phyloP scores from a whole-genome alignment of 2,113 vertebrate genomes.

The Protobothrops flavoviridis region DNA sequence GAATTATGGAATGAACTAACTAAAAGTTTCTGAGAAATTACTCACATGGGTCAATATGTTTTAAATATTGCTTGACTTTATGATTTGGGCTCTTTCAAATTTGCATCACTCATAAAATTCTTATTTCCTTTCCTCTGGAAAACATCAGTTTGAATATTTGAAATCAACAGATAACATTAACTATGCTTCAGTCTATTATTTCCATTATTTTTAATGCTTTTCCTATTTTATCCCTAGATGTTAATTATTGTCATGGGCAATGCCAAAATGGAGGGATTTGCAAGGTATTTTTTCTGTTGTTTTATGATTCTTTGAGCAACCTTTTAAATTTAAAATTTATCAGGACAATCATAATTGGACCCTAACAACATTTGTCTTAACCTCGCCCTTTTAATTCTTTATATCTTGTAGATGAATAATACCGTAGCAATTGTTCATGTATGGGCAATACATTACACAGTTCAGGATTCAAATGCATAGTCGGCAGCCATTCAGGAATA shows the following conservation, averaged over 20 bases:
- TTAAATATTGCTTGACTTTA: background rate
- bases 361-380: background rate
- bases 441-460: background rate
- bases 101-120: background rate
- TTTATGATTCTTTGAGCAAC: background rate
- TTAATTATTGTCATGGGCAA: slow-evolving; percentile 86
- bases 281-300: slow-evolving; percentile 74
- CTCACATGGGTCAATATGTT: background rate
- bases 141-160: background rate
- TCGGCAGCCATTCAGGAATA: background rate
- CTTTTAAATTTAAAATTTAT: background rate
- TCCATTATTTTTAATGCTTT: slow-evolving; percentile 40
- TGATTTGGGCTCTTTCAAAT: background rate
- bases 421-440: background rate
- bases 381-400: background rate
- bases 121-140: slow-evolving; percentile 9
- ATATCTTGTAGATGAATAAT: background rate
- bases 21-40: background rate
- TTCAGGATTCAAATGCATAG: background rate
- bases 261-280: slow-evolving; percentile 91
- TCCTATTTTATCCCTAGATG: slow-evolving; percentile 70
- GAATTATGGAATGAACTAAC: slow-evolving; percentile 26
- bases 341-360: background rate
- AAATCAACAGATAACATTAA: background rate
- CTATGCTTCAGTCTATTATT: background rate